Base-by-base conservation (phyloP, 2,888 invertebrate genomes). In the Therioaphis trifolii region DNA sequence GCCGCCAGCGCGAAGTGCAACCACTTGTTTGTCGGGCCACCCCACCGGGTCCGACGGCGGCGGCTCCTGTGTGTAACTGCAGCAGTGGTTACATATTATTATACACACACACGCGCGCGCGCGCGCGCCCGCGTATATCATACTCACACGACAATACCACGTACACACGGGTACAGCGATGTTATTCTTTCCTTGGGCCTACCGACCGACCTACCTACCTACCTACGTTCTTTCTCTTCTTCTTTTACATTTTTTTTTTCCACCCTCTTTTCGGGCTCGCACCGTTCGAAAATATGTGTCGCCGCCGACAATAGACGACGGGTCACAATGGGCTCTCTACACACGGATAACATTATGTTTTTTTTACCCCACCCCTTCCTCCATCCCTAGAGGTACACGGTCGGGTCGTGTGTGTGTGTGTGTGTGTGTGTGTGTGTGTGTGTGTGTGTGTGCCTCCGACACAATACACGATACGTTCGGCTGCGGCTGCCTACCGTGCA, bases 21-120 rank as follows among this genome's bases (percentile, higher is more conserved):
- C 82, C 82, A 82, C 82, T 82, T 82, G 82, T 82, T 82, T 74
- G 72, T 29, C 55, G 27, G n/a, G 49, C 82, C 71, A 82, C 72
- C 80, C 80, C 72, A 82, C 80, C 80, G 71, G 72, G 72, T 12
- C 18, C 55, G 58, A 27, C 49, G 18, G 43, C 49, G 18, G 72
- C 80, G 82, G 82, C 82, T 82, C 74, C 82, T 66, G 82, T 82
- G 76, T 46, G 21, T n/a, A 74, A 15, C 63, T 63, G 66, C 74
- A 40, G 63, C 82, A 43, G 71, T 43, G 61, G 61, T 52, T 12
- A 12, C 74, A 29, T 24, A 52, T 52, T 24, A 52, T 52, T 14
- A 18, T 52, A 52, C 18, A 35, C 35, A 35, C 35, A 35, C 35
- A 35, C 35, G 7, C 35, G 7, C 35, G 7, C 35, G 7, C 35